These are phyloP conservation scores for Engraulis encrasicolus DNA, from an alignment of 2,113 vertebrate genomes.

Conservation along the genomic window DNA sequence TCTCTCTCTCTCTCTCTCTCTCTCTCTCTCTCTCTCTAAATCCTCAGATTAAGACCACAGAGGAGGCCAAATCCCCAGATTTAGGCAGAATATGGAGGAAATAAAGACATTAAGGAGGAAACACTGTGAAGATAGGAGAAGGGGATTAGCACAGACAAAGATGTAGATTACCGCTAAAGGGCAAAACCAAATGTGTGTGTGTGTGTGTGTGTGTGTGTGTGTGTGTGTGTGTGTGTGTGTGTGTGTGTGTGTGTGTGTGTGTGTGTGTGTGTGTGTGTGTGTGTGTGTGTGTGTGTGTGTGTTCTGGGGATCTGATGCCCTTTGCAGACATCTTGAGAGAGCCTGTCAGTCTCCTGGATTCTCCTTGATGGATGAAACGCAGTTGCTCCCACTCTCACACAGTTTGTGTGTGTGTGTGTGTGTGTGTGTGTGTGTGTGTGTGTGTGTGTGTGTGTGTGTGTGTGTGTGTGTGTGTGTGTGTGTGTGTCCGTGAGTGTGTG, in stretches of 20 bases:
- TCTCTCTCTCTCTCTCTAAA: not conserved
- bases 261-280: not conserved
- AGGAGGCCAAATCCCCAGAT: not conserved
- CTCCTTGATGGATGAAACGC: slow-evolving; percentile 30
- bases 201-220: slow-evolving; percentile 17
- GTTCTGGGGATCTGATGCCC: slow-evolving; percentile 4
- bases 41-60: not conserved
- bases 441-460: not conserved
- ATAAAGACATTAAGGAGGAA: not conserved
- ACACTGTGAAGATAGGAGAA: not conserved
- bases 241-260: slow-evolving; percentile 27
- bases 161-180: not conserved
- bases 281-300: not conserved
- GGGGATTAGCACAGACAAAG: slow-evolving; percentile 13
- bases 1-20: not conserved
- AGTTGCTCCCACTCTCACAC: too few relatives aligned
- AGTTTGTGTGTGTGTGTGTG: too few relatives aligned
- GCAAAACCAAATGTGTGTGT: not conserved
- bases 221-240: slow-evolving; percentile 24
- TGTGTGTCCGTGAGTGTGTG: too few relatives aligned
- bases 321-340: slow-evolving; percentile 13
- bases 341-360: not conserved
- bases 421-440: too few relatives aligned
- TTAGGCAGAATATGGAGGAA: slow-evolving; percentile 3
- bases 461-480: not conserved